phyloP scores from a whole-genome alignment of 2,113 vertebrate species.

The Irena cyanogastra region DNA sequence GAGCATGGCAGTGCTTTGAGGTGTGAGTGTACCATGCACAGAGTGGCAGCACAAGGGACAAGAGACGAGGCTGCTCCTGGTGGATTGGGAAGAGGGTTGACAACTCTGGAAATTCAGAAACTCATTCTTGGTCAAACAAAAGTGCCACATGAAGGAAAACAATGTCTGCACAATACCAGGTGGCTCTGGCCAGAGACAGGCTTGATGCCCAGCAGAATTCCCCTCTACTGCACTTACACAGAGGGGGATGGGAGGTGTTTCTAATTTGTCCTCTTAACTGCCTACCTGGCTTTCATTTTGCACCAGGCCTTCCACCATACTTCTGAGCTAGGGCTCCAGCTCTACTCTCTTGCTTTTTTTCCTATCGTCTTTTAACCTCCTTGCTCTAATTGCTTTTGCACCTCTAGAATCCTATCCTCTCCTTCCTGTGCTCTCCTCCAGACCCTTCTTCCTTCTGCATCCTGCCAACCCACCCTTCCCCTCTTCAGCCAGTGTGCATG shows the following conservation, averaged over 20 bases:
- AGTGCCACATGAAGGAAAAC: background rate
- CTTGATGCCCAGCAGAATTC: background rate
- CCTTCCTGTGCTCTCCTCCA: background rate
- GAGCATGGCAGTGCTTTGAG: background rate
- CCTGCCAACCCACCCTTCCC: background rate
- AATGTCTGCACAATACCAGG: background rate
- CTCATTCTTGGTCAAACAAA: background rate
- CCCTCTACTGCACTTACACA: background rate
- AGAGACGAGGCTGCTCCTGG: background rate
- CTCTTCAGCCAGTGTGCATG: background rate
- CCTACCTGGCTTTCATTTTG: background rate
- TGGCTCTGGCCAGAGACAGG: background rate
- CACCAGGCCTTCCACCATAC: background rate
- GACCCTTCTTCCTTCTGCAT: background rate
- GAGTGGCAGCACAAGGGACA: background rate
- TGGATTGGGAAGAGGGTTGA: background rate
- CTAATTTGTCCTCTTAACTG: background rate
- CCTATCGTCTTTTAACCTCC: background rate
- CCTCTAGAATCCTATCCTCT: background rate
- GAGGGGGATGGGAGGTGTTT: background rate
- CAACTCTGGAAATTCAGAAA: background rate
- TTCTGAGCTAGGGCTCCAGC: background rate
- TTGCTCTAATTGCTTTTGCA: background rate
- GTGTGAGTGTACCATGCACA: rapidly evolving
- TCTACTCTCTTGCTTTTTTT: background rate